phyloP scores from a whole-genome alignment of 2,888 invertebrate genomes.

The Lasioglossum villosulum region DNA sequence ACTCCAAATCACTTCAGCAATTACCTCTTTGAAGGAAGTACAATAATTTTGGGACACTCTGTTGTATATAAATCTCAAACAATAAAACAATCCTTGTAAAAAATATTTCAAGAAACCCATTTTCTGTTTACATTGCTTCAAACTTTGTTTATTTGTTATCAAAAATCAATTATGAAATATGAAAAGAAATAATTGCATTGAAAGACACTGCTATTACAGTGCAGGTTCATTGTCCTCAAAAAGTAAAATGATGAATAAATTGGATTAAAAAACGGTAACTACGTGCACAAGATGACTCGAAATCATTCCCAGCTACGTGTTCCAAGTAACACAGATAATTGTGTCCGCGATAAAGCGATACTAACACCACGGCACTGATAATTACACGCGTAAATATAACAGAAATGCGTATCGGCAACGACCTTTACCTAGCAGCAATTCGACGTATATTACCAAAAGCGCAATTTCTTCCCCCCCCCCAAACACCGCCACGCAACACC shows the following conservation, averaged over 20 bases:
- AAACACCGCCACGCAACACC: not conserved
- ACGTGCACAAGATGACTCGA: too few species aligned
- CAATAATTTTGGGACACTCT: too few species aligned
- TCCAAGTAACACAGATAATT: constrained; percentile 9
- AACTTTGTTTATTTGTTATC: not conserved
- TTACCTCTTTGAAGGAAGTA: too few species aligned
- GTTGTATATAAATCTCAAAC: not conserved
- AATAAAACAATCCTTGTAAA: not conserved
- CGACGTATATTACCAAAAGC: not conserved
- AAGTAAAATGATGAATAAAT: too few species aligned
- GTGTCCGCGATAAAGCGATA: constrained; percentile 28
- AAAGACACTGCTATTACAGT: not conserved
- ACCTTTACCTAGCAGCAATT: constrained; percentile 39
- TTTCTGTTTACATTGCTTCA: not conserved
- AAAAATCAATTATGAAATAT: not conserved
- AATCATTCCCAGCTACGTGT: not conserved
- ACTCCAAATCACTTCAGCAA: too few species aligned
- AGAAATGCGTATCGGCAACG: not conserved
- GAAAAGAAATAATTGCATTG: not conserved
- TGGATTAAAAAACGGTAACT: not conserved
- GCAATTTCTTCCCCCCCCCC: not conserved
- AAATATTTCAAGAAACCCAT: not conserved
- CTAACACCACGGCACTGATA: not conserved
- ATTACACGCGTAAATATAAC: not conserved
- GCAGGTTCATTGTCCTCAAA: not conserved